phyloP scores from a whole-genome alignment of 1,140 invertebrate genomes.

The Zophobas atratus region DNA sequence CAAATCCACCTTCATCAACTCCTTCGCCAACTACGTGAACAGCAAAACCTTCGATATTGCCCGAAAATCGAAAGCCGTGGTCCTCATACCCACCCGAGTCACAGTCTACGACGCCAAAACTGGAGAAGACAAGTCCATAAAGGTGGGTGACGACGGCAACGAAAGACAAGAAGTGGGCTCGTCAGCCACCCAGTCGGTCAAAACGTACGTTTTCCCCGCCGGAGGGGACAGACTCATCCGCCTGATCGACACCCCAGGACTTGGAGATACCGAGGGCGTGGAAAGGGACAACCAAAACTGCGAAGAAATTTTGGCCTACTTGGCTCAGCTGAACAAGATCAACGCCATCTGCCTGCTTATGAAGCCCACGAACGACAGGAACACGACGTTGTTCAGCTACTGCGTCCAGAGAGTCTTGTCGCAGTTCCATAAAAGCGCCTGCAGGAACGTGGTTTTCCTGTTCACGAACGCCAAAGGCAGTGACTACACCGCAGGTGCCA shows the following conservation, averaged over 20 bases:
- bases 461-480: background rate
- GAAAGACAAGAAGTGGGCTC: background rate
- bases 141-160: background rate
- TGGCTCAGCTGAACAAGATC: background rate
- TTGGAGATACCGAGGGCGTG: background rate
- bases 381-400: background rate
- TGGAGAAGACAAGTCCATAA: background rate
- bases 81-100: background rate
- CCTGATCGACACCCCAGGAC: background rate
- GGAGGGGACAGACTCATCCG: background rate
- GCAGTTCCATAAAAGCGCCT: background rate
- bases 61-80: background rate
- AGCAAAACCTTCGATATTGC: background rate
- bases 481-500: background rate
- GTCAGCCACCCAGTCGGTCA: no score
- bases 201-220: background rate
- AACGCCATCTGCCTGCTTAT: background rate
- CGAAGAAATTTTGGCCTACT: background rate
- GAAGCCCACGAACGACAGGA: conserved; percentile 1
- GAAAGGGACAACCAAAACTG: no score
- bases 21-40: background rate
- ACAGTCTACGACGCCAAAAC: background rate
- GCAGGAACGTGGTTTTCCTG: background rate
- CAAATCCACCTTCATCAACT: background rate
- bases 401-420: background rate